Percentiles rank a stretch among this genome's conserved stretches.
These are phyloP conservation scores for Orthonevra nobilis DNA, from an alignment of 2,888 invertebrate genomes.

Conservation along the genomic window DNA sequence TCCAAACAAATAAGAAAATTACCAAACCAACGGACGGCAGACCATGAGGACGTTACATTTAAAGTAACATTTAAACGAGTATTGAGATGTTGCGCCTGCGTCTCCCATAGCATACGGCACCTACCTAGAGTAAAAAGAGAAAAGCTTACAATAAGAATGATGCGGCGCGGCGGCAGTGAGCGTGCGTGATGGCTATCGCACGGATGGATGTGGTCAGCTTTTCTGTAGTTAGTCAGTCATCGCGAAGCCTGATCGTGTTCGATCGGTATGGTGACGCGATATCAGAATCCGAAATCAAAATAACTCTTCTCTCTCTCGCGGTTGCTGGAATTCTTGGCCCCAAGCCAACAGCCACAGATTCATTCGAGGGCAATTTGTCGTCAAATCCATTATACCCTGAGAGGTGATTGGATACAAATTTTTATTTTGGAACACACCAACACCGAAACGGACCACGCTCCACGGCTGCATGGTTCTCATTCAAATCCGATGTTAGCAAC, in stretches of 20 bases:
- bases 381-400: slow-evolving; percentile 68
- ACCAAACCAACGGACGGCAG: slow-evolving; percentile 39
- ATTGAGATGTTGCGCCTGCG: slow-evolving; percentile 58
- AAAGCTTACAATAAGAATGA: slow-evolving; percentile 59
- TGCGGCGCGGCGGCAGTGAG: slow-evolving; percentile 3
- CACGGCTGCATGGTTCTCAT: slow-evolving; percentile 29
- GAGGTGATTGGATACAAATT: slow-evolving; percentile 65
- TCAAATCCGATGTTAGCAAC: slow-evolving; percentile 63
- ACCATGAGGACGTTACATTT: slow-evolving; percentile 5
- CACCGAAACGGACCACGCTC: slow-evolving; percentile 10
- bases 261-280: slow-evolving; percentile 60
- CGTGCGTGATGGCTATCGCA: slow-evolving; percentile 52
- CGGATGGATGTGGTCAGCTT: slow-evolving; percentile 62
- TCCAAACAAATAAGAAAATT: slow-evolving; percentile 67
- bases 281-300: slow-evolving; percentile 61
- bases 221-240: slow-evolving; percentile 64
- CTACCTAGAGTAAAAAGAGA: too few species aligned
- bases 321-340: slow-evolving; percentile 1
- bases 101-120: background rate
- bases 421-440: slow-evolving; percentile 44
- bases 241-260: slow-evolving; percentile 64
- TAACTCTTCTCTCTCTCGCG: slow-evolving; percentile 61
- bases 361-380: slow-evolving; percentile 70
- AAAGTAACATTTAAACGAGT: too few species aligned
- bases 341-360: slow-evolving; percentile 16